Evolutionary conservation across 2,797 vertebrate species (phyloP), one percentile per base, ranked within the genome.

Genomic region (Phataginus tricuspis): DNA sequence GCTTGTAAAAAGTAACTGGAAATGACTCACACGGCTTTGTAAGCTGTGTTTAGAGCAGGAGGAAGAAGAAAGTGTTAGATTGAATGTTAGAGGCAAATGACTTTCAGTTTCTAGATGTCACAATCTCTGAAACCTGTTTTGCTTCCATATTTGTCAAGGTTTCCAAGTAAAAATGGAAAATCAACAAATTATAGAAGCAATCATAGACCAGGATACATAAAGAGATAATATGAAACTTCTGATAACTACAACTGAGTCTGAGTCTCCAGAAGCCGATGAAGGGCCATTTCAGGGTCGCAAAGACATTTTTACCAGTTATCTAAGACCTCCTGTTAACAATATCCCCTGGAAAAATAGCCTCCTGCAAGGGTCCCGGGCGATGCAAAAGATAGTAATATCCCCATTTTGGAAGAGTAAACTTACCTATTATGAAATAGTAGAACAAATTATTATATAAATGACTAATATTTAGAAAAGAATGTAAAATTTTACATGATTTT

Each of bases 151-250:
- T 95, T 74, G n/a, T 4, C 45, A 64, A 84, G 1, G 10, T 85
- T 80, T 85, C n/a, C 19, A 69, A 91, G 80, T n/a, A 69, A 96
- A 84, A 82, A 64, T 29, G 16, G 49, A 59, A 91, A 93, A 55
- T 42, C 68, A 89, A 82, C n/a, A 89, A 49, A 57, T 74, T 78
- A 86, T 21, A 68, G 31, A 89, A 34, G 7, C 21, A 83, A 29
- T 69, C n/a, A 29, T 61, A 85, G 59, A 21, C 51, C 23, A 91
- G 64, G 15, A 78, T 57, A 79, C 34, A 6, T 39, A 68, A 83
- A n/a, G 15, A 39, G 25, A 37, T 68, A 79, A 72, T 64, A 55
- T 31, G n/a, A 90, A 86, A 82, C 63, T 86, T 80, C 74, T 34
- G 42, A 89, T 87, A 78, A 75, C 39, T 63, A 51, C 27, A 94